Base-by-base conservation (phyloP, 2,113 vertebrate genomes). In the Pipa parva region DNA sequence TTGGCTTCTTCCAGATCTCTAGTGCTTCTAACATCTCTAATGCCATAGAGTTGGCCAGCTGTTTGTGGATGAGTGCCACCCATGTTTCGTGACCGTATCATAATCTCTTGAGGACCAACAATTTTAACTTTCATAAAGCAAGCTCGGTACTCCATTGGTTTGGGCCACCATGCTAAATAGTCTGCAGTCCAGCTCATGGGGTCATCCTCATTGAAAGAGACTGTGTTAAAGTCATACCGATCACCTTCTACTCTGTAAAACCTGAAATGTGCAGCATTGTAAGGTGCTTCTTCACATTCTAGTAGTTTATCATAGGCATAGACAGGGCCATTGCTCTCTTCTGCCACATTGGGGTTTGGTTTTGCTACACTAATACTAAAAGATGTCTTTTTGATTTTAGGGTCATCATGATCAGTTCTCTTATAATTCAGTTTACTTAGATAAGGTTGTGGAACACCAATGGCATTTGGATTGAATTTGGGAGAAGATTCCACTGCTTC, bases 161-260 rank as follows among this genome's bases (percentile, higher is more conserved):
- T 98, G 11, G 97, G 96, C 97, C 97, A 99, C 97, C 97, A 99
- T 0, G 91, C 91, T 66, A 99, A 78, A 73, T 98, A 99, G 80
- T 99, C 94, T 31, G 94, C 92, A 0, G 94, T 98, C 97, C 96
- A 99, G 78, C 92, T 97, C 92, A 96, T 92, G 13, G 94, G 94
- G 63, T 99, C 95, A 1, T 97, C 91, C 76, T 99, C 97, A 1
- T 93, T 94, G 79, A 99, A 99, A 1, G 92, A 89, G 26, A 99
- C 93, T 0, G 96, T 97, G 78, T 99, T 99, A 56, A 90, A 99
- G 73, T 98, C 95, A 0, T 99, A 99, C 3, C 78, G 79, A 67
- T 98, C 92, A 26, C 93, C 93, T 76, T 99, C 97, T 9, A 96
- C 90, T 78, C 95, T 90, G 56, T 94, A 94, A 78, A 99, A 99